Evolutionary conservation across 2,797 vertebrate genomes (phyloP).

Genomic region (Monodelphis domestica): DNA sequence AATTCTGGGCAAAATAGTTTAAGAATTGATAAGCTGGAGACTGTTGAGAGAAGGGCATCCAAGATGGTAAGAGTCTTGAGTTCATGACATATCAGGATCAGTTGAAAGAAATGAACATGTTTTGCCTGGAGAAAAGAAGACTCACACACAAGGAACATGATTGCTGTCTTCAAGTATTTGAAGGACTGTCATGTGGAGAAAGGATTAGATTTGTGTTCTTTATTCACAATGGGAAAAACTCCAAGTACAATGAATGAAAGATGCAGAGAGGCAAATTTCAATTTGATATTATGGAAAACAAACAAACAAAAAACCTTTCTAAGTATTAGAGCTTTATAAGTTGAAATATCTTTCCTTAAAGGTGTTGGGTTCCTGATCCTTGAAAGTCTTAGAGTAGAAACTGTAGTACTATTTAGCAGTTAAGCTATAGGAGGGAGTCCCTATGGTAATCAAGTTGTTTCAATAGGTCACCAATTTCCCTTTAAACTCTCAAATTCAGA

Average conservation of each 20-base stretch:
- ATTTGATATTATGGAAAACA: neutral
- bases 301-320: neutral
- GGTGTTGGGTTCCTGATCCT: neutral
- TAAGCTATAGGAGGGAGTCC: neutral
- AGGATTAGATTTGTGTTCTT: neutral
- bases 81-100: neutral
- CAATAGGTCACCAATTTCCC: neutral
- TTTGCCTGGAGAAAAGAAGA: neutral
- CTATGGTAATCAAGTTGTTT: neutral
- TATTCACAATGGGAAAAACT: neutral
- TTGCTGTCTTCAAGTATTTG: neutral
- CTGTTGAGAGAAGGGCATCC: neutral
- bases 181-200: neutral
- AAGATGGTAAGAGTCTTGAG: neutral
- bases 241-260: neutral
- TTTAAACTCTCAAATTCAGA: neutral
- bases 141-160: neutral
- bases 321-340: neutral
- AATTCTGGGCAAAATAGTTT: neutral
- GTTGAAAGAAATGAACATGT: neutral
- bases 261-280: neutral
- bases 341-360: neutral
- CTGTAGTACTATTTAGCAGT: neutral
- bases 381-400: too few species aligned
- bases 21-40: neutral